A percentile compares a stretch with the other conserved stretches of the same genome.
These are phyloP conservation scores for Belgica antarctica DNA, from an alignment of 2,888 invertebrate species.

Conservation along the genomic window DNA sequence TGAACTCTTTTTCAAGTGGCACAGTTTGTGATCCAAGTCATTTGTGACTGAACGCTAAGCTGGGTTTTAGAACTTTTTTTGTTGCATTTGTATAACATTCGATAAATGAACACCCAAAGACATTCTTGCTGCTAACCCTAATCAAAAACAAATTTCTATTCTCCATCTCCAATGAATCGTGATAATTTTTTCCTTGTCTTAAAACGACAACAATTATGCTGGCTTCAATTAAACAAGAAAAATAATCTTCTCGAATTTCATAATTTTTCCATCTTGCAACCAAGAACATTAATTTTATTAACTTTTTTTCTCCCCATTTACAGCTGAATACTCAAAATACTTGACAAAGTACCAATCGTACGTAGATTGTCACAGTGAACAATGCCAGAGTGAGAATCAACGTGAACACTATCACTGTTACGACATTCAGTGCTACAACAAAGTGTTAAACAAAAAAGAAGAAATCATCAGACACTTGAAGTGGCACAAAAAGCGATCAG, in stretches of 20 bases:
- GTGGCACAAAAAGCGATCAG: constrained; percentile 98
- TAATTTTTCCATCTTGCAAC: constrained; percentile 9
- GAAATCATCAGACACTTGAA: constrained; percentile 98
- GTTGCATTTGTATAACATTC: too few relatives aligned
- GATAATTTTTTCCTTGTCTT: background rate
- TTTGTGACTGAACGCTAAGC: too few relatives aligned
- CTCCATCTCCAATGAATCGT: background rate
- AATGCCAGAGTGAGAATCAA: constrained; percentile 53
- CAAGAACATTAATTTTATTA: background rate
- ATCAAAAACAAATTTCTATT: background rate
- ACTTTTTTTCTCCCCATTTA: constrained; percentile 38
- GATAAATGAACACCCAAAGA: too few relatives aligned
- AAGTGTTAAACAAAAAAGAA: constrained; percentile 96
- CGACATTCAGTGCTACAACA: constrained; percentile 63
- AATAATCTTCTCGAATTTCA: background rate
- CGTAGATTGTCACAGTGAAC: constrained; percentile 53
- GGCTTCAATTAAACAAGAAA: background rate
- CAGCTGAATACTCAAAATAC: constrained; percentile 47
- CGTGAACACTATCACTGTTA: constrained; percentile 93
- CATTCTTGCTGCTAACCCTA: background rate
- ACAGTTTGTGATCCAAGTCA: too few relatives aligned
- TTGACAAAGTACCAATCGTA: constrained; percentile 54
- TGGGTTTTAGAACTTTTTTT: too few relatives aligned
- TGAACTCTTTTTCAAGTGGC: too few relatives aligned
- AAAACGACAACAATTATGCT: background rate